Base-by-base conservation (phyloP, 2,113 vertebrate genomes). In the Dasyprocta punctata region DNA sequence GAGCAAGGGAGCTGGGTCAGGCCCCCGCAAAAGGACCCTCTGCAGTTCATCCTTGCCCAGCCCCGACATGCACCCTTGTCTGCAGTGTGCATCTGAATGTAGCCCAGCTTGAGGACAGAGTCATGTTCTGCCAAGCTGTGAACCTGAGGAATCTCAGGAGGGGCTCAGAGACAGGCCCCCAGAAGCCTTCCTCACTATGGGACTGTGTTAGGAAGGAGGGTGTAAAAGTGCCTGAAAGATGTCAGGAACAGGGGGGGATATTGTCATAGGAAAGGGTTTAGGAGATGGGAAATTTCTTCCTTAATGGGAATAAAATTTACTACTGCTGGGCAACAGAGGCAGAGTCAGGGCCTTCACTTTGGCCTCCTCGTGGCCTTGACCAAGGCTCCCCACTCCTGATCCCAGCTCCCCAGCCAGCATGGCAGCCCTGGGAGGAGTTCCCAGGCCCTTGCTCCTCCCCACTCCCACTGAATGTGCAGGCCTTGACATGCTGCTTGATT, bases 381-480 rank as follows among this genome's bases (percentile, higher is more conserved):
- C 1, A 1, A 52, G 54, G 33, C 60, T 84, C 78, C 38, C 86
- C 49, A 6, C 3, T 89, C 60, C 41, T 20, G 58, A 60, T 65
- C 26, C 28, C 7, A 8, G 77, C 58, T 97, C 41, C 60, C 33
- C 47, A 88, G 63, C 60, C 73, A 77, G 41, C 60, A n/a, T 52
- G 89, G 81, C 86, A 90, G 95, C 47, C 24, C 73, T 38, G 75
- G 77, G 33, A 92, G 75, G 86, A 54, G 47, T 94, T 97, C 94
- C 89, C 93, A 96, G 93, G 44, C 80, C 5, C 1, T 36, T 3
- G 17, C 77, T 94, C 33, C 61, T 96, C 63, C 65, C 78, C 54
- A 7, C 88, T 63, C 65, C 60, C 54, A 78, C 5, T 14, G 65
- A 81, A 24, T 22, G 0, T 2, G 22, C 97, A 97, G 95, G 96